Conservation (phyloP, 2,113 vertebrate genomes). For the Varanus komodoensis region DNA sequence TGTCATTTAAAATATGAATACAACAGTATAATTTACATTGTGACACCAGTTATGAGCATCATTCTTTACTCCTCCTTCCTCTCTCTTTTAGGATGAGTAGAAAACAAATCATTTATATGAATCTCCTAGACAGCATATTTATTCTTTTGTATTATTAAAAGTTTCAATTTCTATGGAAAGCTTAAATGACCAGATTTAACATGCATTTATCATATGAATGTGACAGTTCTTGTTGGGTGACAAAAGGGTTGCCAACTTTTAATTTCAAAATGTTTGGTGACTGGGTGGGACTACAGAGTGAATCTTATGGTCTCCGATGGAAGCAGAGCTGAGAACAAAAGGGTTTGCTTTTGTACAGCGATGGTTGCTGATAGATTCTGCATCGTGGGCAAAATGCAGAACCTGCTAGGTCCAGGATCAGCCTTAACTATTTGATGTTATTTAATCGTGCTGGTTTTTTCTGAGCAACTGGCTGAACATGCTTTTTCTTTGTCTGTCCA, state of each 20-base stretch:
- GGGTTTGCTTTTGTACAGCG: too few relatives aligned
- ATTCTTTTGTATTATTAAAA: background rate
- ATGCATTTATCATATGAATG: background rate
- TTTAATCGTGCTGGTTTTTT: too few relatives aligned
- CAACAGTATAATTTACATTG: background rate
- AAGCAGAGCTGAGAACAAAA: too few relatives aligned
- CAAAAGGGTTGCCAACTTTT: background rate
- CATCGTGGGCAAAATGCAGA: too few relatives aligned
- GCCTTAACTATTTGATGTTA: too few relatives aligned
- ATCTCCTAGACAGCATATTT: background rate
- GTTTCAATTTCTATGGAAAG: conserved; percentile 3
- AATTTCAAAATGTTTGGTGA: background rate
- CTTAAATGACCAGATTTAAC: background rate
- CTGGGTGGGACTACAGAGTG: background rate
- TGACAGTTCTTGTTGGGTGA: background rate
- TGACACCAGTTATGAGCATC: background rate
- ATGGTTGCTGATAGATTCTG: too few relatives aligned
- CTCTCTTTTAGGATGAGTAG: background rate
- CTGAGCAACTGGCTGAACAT: too few relatives aligned
- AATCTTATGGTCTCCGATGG: background rate
- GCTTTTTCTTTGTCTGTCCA: too few relatives aligned
- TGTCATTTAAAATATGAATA: conserved; percentile 2
- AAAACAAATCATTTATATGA: conserved; percentile 8
- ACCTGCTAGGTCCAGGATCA: too few relatives aligned
- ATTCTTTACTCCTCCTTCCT: background rate